Percentiles rank a stretch among this genome's conserved stretches.
These are phyloP conservation scores for Cyprinodon brontotheroides DNA, from an alignment of 2,113 vertebrate species.

Conservation along the genomic window DNA sequence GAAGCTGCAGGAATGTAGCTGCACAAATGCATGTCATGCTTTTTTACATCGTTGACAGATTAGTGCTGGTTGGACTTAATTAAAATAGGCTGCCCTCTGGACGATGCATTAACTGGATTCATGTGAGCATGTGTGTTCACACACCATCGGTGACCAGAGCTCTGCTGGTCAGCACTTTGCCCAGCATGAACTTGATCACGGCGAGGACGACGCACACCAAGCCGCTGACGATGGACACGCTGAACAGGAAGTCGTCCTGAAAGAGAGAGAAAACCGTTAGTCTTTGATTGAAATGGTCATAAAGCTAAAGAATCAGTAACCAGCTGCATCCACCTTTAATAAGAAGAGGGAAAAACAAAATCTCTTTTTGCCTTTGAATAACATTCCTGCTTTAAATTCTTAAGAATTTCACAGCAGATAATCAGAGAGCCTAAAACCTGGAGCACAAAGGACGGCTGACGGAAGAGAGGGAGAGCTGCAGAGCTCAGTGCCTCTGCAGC, in stretches of 20 bases:
- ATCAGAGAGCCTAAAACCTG: neutral
- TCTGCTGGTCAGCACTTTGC: slow-evolving; percentile 93
- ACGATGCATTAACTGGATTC: too few relatives aligned
- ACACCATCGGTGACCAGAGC: slow-evolving; percentile 95
- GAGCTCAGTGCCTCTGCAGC: slow-evolving; percentile 50
- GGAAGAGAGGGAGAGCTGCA: slow-evolving; percentile 30
- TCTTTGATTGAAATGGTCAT: too few relatives aligned
- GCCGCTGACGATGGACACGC: slow-evolving; percentile 94
- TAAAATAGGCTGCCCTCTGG: too few relatives aligned
- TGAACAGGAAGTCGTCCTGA: slow-evolving; percentile 95
- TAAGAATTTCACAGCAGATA: neutral
- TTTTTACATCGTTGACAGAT: too few relatives aligned
- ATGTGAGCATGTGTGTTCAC: neutral
- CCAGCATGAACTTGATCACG: slow-evolving; percentile 93
- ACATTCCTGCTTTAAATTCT: neutral
- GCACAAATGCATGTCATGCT: too few relatives aligned
- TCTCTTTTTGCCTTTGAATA: neutral
- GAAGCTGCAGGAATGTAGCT: too few relatives aligned
- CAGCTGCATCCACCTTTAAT: too few relatives aligned
- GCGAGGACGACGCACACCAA: slow-evolving; percentile 88
- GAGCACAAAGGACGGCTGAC: slow-evolving; percentile 2
- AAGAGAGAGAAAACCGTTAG: slow-evolving; percentile 11
- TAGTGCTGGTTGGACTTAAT: too few relatives aligned
- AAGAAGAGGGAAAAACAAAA: too few relatives aligned
- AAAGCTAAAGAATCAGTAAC: too few relatives aligned